These are phyloP conservation scores for Drosophila hamatofila DNA, from an alignment of 2,888 invertebrate genomes.

Conservation along the genomic window DNA sequence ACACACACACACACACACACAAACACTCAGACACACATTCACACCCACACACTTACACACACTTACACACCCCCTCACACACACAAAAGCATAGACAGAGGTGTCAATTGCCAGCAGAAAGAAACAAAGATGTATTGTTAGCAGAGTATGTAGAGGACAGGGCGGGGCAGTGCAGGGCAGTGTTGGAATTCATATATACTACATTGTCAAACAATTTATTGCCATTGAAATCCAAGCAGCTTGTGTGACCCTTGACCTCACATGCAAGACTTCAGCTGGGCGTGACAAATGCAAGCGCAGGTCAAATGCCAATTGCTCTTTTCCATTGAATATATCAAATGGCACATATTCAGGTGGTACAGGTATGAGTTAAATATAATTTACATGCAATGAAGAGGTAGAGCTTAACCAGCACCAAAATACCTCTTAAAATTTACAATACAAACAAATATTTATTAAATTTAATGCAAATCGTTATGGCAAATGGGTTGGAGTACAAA, in stretches of 20 bases:
- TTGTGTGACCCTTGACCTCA: slow-evolving; percentile 31
- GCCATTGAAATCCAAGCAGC: slow-evolving; percentile 42
- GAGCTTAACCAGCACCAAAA: not conserved
- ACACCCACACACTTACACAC: not conserved
- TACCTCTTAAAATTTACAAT: not conserved
- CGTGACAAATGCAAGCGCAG: slow-evolving; percentile 13
- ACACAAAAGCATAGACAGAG: slow-evolving; percentile 1
- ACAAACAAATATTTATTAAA: not conserved
- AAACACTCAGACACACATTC: not conserved
- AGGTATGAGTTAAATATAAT: slow-evolving; percentile 1
- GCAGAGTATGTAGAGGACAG: too few relatives aligned
- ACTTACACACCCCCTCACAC: not conserved
- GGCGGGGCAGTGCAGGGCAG: too few relatives aligned
- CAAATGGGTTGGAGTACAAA: not conserved
- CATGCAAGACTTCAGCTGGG: not conserved
- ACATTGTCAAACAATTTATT: slow-evolving; percentile 39
- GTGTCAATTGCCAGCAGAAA: slow-evolving; percentile 23
- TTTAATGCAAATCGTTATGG: not conserved
- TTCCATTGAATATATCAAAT: slow-evolving; percentile 10
- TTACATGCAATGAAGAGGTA: not conserved
- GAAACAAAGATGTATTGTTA: slow-evolving; percentile 5
- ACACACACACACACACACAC: not conserved
- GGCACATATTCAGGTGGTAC: not conserved
- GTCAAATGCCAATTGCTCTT: slow-evolving; percentile 40
- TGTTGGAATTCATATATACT: not conserved